These are phyloP conservation scores for Habroteleia sp. DNA, from an alignment of 2,888 invertebrate genomes.

Conservation along the genomic window DNA sequence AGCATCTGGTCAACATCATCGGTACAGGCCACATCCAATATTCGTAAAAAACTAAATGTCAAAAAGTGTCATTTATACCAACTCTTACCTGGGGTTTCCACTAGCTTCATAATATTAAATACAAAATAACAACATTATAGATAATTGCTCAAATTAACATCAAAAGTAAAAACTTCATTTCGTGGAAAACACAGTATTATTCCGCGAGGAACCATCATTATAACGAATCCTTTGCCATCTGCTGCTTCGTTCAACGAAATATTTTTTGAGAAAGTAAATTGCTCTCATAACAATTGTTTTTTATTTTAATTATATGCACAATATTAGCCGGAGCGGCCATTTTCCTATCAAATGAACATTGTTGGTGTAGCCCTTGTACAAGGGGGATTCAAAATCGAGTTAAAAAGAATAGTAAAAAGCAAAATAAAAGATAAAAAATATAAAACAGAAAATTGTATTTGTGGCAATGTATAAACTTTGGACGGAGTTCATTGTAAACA, in stretches of 20 bases:
- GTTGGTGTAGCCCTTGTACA: not conserved
- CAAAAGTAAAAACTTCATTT: conserved; percentile 27
- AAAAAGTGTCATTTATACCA: conserved; percentile 7
- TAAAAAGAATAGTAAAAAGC: not conserved
- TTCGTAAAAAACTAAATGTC: not conserved
- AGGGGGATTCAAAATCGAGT: not conserved
- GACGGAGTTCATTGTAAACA: too few species aligned
- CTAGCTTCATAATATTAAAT: conserved; percentile 10
- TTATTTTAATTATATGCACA: conserved; percentile 42
- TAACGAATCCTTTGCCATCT: conserved; percentile 13
- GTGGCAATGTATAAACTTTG: too few species aligned
- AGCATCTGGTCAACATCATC: conserved; percentile 7
- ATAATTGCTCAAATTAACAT: conserved; percentile 36
- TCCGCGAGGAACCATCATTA: conserved; percentile 20
- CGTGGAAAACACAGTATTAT: conserved; percentile 13
- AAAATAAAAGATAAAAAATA: conserved; percentile 1
- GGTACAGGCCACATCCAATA: too few species aligned
- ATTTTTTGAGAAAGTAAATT: conserved; percentile 29
- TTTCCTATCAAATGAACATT: conserved; percentile 36
- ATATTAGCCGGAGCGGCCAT: conserved; percentile 11
- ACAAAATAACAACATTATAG: conserved; percentile 15
- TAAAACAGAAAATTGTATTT: too few species aligned
- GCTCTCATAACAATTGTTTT: conserved; percentile 42
- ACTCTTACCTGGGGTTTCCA: not conserved
- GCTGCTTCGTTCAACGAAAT: conserved; percentile 8